A percentile compares a stretch with the other conserved stretches of the same genome.
Conservation (phyloP, 2,113 vertebrate genomes). For the Bostrychus sinensis region DNA sequence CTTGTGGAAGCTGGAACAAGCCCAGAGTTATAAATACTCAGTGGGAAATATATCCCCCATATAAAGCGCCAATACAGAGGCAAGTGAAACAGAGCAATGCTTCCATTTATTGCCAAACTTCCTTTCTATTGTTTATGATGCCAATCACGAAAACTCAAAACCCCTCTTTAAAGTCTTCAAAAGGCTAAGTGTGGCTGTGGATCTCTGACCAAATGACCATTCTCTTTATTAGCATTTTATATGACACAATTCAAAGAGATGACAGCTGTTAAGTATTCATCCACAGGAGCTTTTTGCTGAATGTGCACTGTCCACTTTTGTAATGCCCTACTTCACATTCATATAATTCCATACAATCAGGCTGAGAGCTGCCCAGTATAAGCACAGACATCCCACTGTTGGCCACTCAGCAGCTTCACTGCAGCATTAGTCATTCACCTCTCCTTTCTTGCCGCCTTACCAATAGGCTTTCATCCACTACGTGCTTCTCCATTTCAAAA, state of each 20-base stretch:
- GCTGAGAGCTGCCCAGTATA: constrained; percentile 33
- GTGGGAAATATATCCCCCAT: constrained; percentile 62
- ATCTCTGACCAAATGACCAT: constrained; percentile 21
- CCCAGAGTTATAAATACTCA: constrained; percentile 73
- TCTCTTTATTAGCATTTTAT: constrained; percentile 43
- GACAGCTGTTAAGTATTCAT: constrained; percentile 49
- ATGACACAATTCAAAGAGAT: constrained; percentile 35
- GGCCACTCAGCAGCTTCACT: constrained; percentile 65
- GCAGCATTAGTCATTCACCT: constrained; percentile 59
- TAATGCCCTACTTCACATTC: constrained; percentile 53
- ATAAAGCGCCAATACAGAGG: constrained; percentile 52
- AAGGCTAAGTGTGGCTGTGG: constrained; percentile 25
- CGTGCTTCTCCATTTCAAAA: constrained; percentile 56
- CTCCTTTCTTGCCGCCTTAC: constrained; percentile 26
- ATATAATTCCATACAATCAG: constrained; percentile 49
- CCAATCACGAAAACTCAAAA: constrained; percentile 15
- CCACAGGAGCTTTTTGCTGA: constrained; percentile 42
- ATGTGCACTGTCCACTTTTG: constrained; percentile 25
- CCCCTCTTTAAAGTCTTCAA: constrained; percentile 36
- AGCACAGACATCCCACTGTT: constrained; percentile 43
- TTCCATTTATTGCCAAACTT: constrained; percentile 59
- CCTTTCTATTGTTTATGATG: constrained; percentile 37
- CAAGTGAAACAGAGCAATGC: constrained; percentile 42
- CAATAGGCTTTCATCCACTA: constrained; percentile 35
- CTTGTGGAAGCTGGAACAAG: constrained; percentile 59